Base-by-base conservation (phyloP, 2,113 vertebrate species). In the Zootoca vivipara region DNA sequence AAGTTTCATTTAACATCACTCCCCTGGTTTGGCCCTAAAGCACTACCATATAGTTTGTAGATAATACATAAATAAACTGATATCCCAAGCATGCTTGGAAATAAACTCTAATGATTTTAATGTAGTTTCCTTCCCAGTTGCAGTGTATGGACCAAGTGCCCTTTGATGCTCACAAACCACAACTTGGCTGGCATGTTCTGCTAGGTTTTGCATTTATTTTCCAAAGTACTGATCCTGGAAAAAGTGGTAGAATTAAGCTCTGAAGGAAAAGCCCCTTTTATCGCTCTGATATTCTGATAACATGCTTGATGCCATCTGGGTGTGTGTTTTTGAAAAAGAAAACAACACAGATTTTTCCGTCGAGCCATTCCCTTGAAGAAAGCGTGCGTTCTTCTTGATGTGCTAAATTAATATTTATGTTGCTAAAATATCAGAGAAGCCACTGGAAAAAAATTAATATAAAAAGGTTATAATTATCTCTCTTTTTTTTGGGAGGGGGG, bases 401-500 rank as follows among this genome's bases (percentile, higher is more conserved):
- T 89, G 64, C 81, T 96, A 96, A 97, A 97, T 96, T 96, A 96
- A 96, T 97, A 96, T 97, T 97, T 96, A 96, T 90, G 78, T 94
- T 96, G 91, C 92, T 96, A 95, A 96, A 97, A 95, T 96, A 97
- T 96, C 95, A 96, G 93, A 95, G 94, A 94, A 86, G 80, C 88
- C 74, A 92, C 91, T 46, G 91, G 96, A 96, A 81, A 86, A 97
- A 95, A 95, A 96, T 96, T 96, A 96, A 96, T 96, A 93, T 95
- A 93, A 95, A 96, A 96, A 96, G 95, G 93, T 96, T 96, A 93
- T 97, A 97, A 97, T 97, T 97, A 96, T 96, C 95, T 96, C 95
- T 88, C 46, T 35, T 73, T 18, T 91, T 46, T 52, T 2, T 0
- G 46, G 46, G 46, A 9, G 46, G 46, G 35, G 18, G 90, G 94